These are phyloP conservation scores for Colletes gigas DNA, from an alignment of 1,140 invertebrate species.

Conservation along the genomic window DNA sequence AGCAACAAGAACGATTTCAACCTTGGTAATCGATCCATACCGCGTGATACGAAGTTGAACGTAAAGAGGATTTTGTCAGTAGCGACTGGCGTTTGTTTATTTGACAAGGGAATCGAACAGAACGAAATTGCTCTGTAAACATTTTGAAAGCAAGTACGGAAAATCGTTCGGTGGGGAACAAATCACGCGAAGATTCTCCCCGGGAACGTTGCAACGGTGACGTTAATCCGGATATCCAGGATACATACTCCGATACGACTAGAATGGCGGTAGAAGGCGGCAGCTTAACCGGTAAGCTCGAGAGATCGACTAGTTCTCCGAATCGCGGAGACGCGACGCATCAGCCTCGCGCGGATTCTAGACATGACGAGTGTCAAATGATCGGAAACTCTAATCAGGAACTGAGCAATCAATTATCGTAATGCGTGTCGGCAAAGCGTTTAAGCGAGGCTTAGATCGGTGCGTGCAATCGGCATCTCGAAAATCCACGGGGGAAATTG, in stretches of 20 bases:
- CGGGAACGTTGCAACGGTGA: constrained; percentile 1
- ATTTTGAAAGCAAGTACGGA: constrained; percentile 4
- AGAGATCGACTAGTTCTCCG: constrained; percentile 39
- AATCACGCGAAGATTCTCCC: constrained; percentile 33
- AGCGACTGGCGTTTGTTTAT: too few relatives aligned
- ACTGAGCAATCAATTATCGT: constrained; percentile 67
- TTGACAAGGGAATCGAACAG: too few relatives aligned
- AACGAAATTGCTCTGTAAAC: not conserved
- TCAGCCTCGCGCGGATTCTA: constrained; percentile 34
- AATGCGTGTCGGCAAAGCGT: constrained; percentile 56
- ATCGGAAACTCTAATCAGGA: constrained; percentile 66
- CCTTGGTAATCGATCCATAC: too few relatives aligned
- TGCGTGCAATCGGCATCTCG: constrained; percentile 30
- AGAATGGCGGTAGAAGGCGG: constrained; percentile 8
- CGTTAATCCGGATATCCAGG: constrained; percentile 44
- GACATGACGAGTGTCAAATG: constrained; percentile 64
- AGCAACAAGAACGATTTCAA: too few relatives aligned
- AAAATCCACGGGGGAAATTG: constrained; percentile 54
- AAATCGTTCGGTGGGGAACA: constrained; percentile 29
- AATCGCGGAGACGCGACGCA: constrained; percentile 15
- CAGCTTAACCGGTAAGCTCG: constrained; percentile 44
- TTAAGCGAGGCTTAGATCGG: constrained; percentile 58
- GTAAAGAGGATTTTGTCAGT: too few relatives aligned
- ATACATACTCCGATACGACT: constrained; percentile 29
- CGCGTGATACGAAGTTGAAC: too few relatives aligned